Conservation (phyloP, 2,888 invertebrate genomes). For the Byasa hedistus region DNA sequence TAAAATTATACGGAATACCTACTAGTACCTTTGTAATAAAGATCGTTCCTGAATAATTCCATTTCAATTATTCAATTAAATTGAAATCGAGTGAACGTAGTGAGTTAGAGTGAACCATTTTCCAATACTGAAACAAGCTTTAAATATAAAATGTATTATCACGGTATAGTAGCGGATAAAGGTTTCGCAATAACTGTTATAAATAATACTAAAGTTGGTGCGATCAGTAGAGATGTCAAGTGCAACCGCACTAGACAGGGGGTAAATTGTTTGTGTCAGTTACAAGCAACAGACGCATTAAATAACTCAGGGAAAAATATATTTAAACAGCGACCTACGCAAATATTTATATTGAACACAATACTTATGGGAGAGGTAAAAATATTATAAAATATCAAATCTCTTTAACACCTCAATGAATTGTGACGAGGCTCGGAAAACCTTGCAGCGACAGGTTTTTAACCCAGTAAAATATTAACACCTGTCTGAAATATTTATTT, state of each 20-base stretch:
- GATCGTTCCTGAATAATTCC: neutral
- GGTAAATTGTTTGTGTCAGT: conserved; percentile 22
- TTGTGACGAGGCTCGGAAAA: neutral
- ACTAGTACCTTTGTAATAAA: neutral
- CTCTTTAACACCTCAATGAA: neutral
- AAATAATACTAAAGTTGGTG: conserved; percentile 16
- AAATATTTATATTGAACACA: neutral
- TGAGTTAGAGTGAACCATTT: neutral
- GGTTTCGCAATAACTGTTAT: conserved; percentile 1
- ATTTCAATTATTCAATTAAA: neutral
- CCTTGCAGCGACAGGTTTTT: neutral
- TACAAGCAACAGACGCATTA: conserved; percentile 10
- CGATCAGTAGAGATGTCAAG: conserved; percentile 22
- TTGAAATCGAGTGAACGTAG: neutral
- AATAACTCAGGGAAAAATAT: neutral
- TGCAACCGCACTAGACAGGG: conserved; percentile 12
- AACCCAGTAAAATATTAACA: neutral
- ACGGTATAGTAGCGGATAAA: neutral
- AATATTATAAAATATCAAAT: neutral
- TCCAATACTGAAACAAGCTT: neutral
- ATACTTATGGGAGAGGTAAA: too few relatives aligned
- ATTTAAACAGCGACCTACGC: neutral
- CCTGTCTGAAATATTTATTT: neutral
- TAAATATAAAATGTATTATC: neutral
- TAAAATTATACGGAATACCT: neutral